Evolutionary conservation across 2,113 vertebrate genomes (phyloP).

Genomic region (Edolisoma coerulescens): DNA sequence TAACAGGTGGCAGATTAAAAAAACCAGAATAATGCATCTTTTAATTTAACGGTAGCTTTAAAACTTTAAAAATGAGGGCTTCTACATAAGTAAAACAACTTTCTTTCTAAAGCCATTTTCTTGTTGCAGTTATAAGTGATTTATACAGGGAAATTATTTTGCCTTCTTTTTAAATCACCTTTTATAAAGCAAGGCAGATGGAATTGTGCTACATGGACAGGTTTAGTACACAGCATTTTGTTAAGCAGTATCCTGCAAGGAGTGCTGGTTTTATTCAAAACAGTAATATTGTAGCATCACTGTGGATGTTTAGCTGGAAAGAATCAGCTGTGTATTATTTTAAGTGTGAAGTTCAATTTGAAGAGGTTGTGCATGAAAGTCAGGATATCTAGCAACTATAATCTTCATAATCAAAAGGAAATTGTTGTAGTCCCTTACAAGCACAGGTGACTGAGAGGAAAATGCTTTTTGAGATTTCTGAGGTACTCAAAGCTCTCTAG

Average conservation of each 20-base stretch:
- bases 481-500: background rate
- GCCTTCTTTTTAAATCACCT: background rate
- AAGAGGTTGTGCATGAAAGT: background rate
- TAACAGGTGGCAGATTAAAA: background rate
- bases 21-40: background rate
- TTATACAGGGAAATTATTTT: background rate
- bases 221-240: background rate
- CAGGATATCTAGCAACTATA: background rate
- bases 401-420: background rate
- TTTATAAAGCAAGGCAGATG: background rate
- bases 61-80: background rate
- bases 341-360: background rate
- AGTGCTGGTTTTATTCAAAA: background rate
- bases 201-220: background rate
- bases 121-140: background rate
- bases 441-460: background rate
- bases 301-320: background rate
- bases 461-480: background rate
- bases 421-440: background rate
- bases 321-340: background rate
- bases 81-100: background rate
- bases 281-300: background rate
- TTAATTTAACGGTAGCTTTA: background rate
- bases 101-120: background rate
- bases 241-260: background rate